Conservation (phyloP, 2,113 vertebrate species). For the Phocoena sinus region DNA sequence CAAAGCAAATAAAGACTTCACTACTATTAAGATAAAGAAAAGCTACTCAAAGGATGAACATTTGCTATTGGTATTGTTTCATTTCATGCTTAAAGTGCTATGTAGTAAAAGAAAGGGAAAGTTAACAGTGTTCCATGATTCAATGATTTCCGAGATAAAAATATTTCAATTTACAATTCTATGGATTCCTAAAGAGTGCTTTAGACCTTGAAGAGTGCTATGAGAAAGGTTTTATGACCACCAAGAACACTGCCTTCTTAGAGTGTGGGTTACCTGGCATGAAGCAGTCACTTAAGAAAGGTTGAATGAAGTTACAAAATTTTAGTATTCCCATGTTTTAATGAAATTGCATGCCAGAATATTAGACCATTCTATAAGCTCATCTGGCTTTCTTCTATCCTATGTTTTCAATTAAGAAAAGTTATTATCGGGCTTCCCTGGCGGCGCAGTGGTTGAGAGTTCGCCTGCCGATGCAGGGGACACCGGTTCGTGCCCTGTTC, state of each 20-base stretch:
- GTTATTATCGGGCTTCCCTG: neutral
- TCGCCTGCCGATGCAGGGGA: too few species aligned
- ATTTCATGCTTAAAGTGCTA: constrained; percentile 47
- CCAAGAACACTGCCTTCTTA: neutral
- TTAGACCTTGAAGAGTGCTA: neutral
- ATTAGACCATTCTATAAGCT: neutral
- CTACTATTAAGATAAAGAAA: constrained; percentile 29
- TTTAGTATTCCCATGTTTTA: neutral
- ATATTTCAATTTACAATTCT: constrained; percentile 27
- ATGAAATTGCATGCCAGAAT: neutral
- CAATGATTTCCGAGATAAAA: constrained; percentile 42
- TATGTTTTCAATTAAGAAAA: constrained; percentile 27
- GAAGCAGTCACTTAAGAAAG: neutral
- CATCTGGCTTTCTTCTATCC: neutral
- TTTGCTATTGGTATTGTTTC: constrained; percentile 30
- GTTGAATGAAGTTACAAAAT: neutral
- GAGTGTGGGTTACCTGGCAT: neutral
- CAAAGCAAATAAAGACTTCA: constrained; percentile 50
- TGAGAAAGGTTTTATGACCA: neutral
- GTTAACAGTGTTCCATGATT: neutral
- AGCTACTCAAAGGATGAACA: constrained; percentile 24
- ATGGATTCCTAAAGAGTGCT: neutral
- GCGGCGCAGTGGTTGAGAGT: too few species aligned
- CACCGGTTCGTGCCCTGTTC: too few species aligned
- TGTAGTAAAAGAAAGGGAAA: constrained; percentile 27